phyloP scores from a whole-genome alignment of 2,888 invertebrate genomes.

The Ptychoptera albimana region DNA sequence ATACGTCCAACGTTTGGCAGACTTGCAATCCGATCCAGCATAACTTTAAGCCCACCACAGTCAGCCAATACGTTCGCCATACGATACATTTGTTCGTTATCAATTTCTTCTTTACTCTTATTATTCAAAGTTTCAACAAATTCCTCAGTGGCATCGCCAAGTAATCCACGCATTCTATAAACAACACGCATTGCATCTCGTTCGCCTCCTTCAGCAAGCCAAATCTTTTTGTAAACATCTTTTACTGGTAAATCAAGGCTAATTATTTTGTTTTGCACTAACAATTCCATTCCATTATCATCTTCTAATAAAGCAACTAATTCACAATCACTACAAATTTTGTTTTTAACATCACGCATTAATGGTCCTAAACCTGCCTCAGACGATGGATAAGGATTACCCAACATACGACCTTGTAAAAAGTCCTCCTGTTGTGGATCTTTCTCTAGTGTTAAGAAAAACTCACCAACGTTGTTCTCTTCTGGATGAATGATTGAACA shows the following conservation, averaged over 20 bases:
- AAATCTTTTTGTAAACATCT: slow-evolving; percentile 70
- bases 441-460: slow-evolving; percentile 90
- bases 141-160: slow-evolving; percentile 98
- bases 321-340: slow-evolving; percentile 96
- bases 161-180: slow-evolving; percentile 91
- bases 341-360: slow-evolving; percentile 98
- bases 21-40: slow-evolving; percentile 69
- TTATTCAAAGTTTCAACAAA: slow-evolving; percentile 88
- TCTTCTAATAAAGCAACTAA: slow-evolving; percentile 94
- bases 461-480: slow-evolving; percentile 93
- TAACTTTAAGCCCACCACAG: slow-evolving; percentile 57
- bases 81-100: slow-evolving; percentile 87
- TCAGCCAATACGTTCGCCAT: slow-evolving; percentile 76
- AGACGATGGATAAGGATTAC: slow-evolving; percentile 90
- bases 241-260: slow-evolving; percentile 91
- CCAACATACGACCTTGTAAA: slow-evolving; percentile 87
- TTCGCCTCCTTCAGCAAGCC: slow-evolving; percentile 79
- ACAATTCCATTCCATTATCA: slow-evolving; percentile 95
- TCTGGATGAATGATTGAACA: slow-evolving; percentile 96
- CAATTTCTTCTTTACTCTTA: slow-evolving; percentile 70
- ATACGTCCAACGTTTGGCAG: slow-evolving; percentile 77
- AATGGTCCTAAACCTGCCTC: slow-evolving; percentile 91
- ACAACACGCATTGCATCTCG: slow-evolving; percentile 94
- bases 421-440: slow-evolving; percentile 99
- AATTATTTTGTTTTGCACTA: slow-evolving; percentile 97